Percentiles rank a stretch among this genome's conserved stretches.
phyloP scores from a whole-genome alignment of 2,888 invertebrate genomes.

The Erebia palarica region DNA sequence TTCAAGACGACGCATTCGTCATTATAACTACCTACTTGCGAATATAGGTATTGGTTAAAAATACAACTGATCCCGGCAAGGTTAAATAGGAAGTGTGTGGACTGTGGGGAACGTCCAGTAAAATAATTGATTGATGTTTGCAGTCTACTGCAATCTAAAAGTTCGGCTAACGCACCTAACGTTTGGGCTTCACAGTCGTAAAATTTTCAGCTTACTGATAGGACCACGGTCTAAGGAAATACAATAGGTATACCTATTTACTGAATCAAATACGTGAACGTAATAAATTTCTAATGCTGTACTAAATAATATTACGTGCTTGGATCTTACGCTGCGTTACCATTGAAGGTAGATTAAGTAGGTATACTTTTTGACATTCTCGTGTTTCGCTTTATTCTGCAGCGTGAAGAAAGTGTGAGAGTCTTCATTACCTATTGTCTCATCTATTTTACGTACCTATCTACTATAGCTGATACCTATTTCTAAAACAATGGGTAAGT shows the following conservation, averaged over 20 bases:
- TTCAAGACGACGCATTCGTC: not conserved
- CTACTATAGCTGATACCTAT: not conserved
- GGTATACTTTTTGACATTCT: no score
- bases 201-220: no score
- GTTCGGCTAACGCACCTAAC: not conserved
- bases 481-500: not conserved
- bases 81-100: constrained; percentile 33
- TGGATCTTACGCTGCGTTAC: not conserved
- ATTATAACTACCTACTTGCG: not conserved
- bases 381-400: not conserved
- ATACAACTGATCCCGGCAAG: constrained; percentile 12
- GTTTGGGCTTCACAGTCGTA: no score
- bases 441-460: not conserved
- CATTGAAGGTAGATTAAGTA: not conserved
- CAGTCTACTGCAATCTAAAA: not conserved
- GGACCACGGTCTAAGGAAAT: no score
- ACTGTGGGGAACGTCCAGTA: constrained; percentile 28
- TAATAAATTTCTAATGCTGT: no score
- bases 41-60: not conserved
- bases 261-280: no score
- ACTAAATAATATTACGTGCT: no score
- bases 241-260: no score
- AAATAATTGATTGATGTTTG: constrained; percentile 13
- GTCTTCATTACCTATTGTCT: constrained; percentile 2
- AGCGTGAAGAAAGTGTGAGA: not conserved